A percentile compares a stretch with the other conserved stretches of the same genome.
Conservation (phyloP, 1,140 invertebrate species). For the Rhynchophorus ferrugineus region DNA sequence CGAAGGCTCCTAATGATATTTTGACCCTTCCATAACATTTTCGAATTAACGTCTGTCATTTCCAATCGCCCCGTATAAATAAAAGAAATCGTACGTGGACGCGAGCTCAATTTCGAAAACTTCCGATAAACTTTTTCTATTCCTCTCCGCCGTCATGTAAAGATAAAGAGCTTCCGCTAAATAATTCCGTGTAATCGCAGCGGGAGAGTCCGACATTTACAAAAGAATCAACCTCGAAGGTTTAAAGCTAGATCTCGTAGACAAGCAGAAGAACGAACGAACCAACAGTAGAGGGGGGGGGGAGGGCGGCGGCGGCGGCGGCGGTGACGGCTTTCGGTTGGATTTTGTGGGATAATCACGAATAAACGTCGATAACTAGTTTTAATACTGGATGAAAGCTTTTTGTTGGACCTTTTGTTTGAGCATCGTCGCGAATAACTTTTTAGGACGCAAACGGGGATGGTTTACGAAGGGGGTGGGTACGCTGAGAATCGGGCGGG, state of each 20-base stretch:
- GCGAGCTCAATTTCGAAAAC: too few relatives aligned
- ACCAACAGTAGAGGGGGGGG: too few relatives aligned
- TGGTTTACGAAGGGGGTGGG: too few relatives aligned
- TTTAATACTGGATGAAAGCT: slow-evolving; percentile 24
- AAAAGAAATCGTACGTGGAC: too few relatives aligned
- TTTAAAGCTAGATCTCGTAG: slow-evolving; percentile 19
- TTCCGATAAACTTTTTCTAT: too few relatives aligned
- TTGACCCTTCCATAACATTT: too few relatives aligned
- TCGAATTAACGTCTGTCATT: too few relatives aligned
- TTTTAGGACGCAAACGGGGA: not conserved
- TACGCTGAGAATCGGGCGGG: too few relatives aligned
- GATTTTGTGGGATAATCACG: slow-evolving; percentile 22
- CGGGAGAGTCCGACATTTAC: not conserved
- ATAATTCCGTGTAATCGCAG: not conserved
- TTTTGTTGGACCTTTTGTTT: slow-evolving; percentile 24
- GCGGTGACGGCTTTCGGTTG: slow-evolving; percentile 13
- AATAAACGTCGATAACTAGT: slow-evolving; percentile 18
- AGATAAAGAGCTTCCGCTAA: not conserved
- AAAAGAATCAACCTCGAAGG: slow-evolving; percentile 5
- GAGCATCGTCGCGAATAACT: slow-evolving; percentile 4
- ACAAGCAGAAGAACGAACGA: slow-evolving; percentile 19
- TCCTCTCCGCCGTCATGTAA: not conserved
- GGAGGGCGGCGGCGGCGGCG: too few relatives aligned
- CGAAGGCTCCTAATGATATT: too few relatives aligned
- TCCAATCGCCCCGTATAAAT: too few relatives aligned